Evolutionary conservation across 37 sponge, comb jelly and placozoan species (phyloP).

Genomic region (Cliona cf. orientalis): DNA sequence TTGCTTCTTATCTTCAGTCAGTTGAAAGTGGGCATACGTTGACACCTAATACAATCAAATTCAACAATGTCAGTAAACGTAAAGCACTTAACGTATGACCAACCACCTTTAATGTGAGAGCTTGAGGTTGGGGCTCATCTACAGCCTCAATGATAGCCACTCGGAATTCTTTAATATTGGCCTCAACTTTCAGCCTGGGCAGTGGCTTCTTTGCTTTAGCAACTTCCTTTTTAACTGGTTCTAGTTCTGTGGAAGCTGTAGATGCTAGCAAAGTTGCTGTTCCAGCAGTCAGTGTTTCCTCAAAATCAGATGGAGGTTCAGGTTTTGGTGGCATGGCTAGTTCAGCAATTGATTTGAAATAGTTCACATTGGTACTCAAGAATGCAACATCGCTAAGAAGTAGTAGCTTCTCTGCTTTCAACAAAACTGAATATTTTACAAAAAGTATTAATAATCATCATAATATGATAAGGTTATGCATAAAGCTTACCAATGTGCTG

Average conservation of each 20-base stretch:
- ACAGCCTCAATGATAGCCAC: slow-evolving; percentile 74
- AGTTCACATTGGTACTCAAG: slow-evolving; percentile 38
- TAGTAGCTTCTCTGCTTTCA: slow-evolving; percentile 44
- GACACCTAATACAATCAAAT: slow-evolving; percentile 12
- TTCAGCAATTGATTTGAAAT: slow-evolving; percentile 31
- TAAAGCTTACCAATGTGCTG: slow-evolving; percentile 49
- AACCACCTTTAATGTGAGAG: slow-evolving; percentile 30
- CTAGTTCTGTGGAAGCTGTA: background rate
- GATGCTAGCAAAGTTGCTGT: background rate
- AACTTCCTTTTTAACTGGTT: background rate
- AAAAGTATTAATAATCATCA: background rate
- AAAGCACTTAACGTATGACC: background rate
- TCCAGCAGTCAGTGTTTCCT: background rate
- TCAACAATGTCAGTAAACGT: background rate
- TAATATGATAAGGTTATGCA: background rate
- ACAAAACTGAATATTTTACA: slow-evolving; percentile 20
- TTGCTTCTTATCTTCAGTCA: slow-evolving; percentile 44
- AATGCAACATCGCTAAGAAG: slow-evolving; percentile 61
- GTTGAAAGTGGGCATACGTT: slow-evolving; percentile 38
- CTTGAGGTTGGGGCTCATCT: slow-evolving; percentile 35
- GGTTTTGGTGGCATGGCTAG: no score
- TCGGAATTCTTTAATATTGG: slow-evolving; percentile 41
- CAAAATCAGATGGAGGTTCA: no score
- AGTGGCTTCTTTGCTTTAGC: background rate
- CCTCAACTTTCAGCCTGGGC: slow-evolving; percentile 45